A percentile compares a stretch with the other conserved stretches of the same genome.
phyloP scores from a whole-genome alignment of 2,888 invertebrate species.

The Sialis lutaria region DNA sequence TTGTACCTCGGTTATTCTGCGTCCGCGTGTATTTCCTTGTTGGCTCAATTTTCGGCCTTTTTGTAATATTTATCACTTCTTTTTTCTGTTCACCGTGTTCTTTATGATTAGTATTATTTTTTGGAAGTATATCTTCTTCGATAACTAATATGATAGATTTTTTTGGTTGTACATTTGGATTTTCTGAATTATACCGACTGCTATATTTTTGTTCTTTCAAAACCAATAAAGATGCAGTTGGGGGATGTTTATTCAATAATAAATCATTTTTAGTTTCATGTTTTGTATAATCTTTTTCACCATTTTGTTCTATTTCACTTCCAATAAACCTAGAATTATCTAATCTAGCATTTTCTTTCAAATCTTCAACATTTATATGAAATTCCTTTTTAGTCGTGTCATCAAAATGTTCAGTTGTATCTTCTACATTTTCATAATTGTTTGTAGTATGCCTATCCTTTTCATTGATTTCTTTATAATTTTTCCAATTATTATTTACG shows the following conservation, averaged over 20 bases:
- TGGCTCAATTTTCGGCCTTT: background rate
- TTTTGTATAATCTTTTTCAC: no score
- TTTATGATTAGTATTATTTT: background rate
- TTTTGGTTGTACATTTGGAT: slow-evolving; percentile 2
- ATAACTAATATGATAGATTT: slow-evolving; percentile 4
- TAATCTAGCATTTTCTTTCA: background rate
- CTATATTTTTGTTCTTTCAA: slow-evolving; percentile 12
- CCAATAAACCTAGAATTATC: background rate
- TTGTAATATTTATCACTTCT: background rate
- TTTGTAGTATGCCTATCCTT: background rate
- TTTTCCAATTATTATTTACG: slow-evolving; percentile 17
- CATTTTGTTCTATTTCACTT: background rate
- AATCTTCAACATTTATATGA: background rate
- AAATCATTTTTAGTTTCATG: no score
- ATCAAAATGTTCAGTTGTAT: background rate
- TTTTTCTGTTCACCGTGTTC: background rate
- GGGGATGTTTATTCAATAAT: no score
- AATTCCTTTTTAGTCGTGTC: background rate
- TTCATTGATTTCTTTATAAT: slow-evolving; percentile 2
- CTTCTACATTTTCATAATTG: background rate
- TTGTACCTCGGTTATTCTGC: background rate
- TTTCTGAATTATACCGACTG: slow-evolving; percentile 16
- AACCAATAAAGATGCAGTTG: no score
- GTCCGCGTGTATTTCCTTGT: background rate
- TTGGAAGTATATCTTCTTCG: background rate